phyloP scores from a whole-genome alignment of 2,888 invertebrate species.

The Hermaeophaga mercurialis region DNA sequence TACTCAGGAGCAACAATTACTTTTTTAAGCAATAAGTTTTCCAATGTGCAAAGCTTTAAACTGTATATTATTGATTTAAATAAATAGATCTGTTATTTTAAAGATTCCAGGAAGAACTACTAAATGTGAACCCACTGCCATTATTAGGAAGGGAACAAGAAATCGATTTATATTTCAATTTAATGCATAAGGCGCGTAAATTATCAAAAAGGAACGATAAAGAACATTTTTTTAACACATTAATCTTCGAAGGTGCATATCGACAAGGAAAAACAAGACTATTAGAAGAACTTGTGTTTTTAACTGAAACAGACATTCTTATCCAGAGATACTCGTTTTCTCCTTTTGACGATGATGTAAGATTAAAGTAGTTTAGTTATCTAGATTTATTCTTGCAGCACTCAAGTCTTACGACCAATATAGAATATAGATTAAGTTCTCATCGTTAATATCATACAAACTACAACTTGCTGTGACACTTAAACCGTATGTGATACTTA shows the following conservation, averaged over 20 bases:
- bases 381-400: too few species aligned
- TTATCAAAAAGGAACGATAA: conserved; percentile 8
- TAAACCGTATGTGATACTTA: too few species aligned
- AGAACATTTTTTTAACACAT: conserved; percentile 36
- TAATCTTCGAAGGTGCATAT: conserved; percentile 61
- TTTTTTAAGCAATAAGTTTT: not conserved
- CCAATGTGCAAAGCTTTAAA: too few species aligned
- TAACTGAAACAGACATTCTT: conserved; percentile 55
- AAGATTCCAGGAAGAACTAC: not conserved
- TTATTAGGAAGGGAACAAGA: conserved; percentile 61
- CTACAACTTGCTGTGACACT: too few species aligned
- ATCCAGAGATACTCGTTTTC: conserved; percentile 53
- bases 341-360: conserved; percentile 53
- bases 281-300: conserved; percentile 62
- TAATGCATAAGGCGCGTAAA: conserved; percentile 38
- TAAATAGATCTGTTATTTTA: too few species aligned
- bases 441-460: too few species aligned
- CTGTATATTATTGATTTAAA: too few species aligned
- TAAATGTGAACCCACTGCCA: conserved; percentile 37
- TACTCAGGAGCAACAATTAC: too few species aligned
- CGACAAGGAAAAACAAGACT: conserved; percentile 67
- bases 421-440: too few species aligned
- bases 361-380: too few species aligned
- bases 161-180: conserved; percentile 42
- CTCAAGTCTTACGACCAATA: too few species aligned